Evolutionary conservation across 2,888 invertebrate genomes (phyloP).

Genomic region (Sphaeridia pumilis): DNA sequence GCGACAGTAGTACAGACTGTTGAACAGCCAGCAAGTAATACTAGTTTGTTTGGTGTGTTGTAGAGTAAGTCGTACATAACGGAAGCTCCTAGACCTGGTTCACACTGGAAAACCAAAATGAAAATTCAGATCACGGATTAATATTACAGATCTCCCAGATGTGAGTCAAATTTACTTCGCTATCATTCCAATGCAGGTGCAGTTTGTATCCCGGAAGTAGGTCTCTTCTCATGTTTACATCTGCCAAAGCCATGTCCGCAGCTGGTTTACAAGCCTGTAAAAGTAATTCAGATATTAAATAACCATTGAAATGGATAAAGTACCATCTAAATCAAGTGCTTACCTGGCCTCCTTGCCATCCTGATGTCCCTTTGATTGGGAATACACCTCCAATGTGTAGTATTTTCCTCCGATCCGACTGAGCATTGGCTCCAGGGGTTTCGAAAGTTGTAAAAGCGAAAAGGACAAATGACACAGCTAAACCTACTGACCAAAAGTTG

Average conservation of each 20-base stretch:
- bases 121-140: background rate
- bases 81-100: conserved; percentile 93
- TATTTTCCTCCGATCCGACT: conserved; percentile 16
- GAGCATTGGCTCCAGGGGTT: conserved; percentile 1
- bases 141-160: background rate
- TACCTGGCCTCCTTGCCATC: conserved; percentile 86
- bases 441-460: conserved; percentile 4
- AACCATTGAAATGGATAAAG: background rate
- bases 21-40: conserved; percentile 91
- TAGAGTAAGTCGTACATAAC: conserved; percentile 98
- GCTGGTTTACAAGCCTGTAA: conserved; percentile 87
- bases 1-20: conserved; percentile 98
- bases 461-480: too few relatives aligned
- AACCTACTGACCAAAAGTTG: too few relatives aligned
- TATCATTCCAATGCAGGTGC: conserved; percentile 87
- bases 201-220: conserved; percentile 83
- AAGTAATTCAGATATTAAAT: background rate
- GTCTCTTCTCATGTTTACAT: conserved; percentile 80
- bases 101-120: conserved; percentile 60
- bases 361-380: conserved; percentile 89
- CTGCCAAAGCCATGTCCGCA: conserved; percentile 87
- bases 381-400: conserved; percentile 96
- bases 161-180: conserved; percentile 57
- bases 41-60: conserved; percentile 84
- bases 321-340: background rate